phyloP scores from a whole-genome alignment of 1,140 invertebrate genomes.

The Apis laboriosa region DNA sequence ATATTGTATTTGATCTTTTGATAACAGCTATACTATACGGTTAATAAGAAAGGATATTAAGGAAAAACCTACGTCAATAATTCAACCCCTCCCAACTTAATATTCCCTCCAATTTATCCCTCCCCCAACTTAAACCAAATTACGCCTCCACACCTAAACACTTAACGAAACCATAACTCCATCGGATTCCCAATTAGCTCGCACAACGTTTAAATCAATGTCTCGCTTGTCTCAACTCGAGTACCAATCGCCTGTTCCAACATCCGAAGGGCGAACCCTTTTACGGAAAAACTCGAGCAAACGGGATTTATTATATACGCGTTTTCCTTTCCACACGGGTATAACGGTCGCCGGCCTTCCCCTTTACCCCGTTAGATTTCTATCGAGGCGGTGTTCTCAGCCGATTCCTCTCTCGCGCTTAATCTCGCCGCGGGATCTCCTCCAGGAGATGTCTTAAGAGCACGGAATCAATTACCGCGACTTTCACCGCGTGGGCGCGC shows the following conservation, averaged over 20 bases:
- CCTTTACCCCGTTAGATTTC: conserved; percentile 37
- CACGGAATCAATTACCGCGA: conserved; percentile 76
- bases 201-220: not conserved
- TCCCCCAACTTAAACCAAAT: not conserved
- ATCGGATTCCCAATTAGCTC: not conserved
- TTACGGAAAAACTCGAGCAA: not conserved
- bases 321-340: not conserved
- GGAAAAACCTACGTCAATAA: no score
- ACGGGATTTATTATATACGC: not conserved
- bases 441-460: conserved; percentile 71
- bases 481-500: conserved; percentile 77
- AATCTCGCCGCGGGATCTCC: conserved; percentile 70
- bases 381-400: conserved; percentile 30
- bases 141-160: not conserved
- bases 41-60: no score
- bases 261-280: not conserved
- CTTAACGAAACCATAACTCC: not conserved
- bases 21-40: no score
- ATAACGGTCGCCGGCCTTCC: not conserved
- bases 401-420: conserved; percentile 58
- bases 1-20: no score
- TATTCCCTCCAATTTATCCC: no score
- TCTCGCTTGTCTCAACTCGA: no score
- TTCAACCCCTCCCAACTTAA: no score
- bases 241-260: not conserved